A percentile compares a stretch with the other conserved stretches of the same genome.
Conservation (phyloP, 1,140 invertebrate genomes). For the Aphidius ervi region DNA sequence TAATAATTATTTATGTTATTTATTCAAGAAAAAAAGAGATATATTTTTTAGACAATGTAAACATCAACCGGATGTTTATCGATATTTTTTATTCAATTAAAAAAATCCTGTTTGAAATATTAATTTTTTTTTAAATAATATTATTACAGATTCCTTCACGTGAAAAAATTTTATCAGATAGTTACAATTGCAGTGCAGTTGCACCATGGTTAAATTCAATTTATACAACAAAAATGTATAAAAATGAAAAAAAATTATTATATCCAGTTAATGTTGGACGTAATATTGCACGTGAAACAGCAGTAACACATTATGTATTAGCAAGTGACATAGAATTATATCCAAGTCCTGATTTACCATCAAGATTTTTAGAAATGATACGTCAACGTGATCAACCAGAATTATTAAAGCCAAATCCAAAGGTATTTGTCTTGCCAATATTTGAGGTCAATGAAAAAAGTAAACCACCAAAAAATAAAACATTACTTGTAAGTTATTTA, state of each 20-base stretch:
- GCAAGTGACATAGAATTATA: constrained; percentile 86
- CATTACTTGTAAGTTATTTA: constrained; percentile 54
- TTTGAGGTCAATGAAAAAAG: constrained; percentile 76
- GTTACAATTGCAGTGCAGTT: constrained; percentile 66
- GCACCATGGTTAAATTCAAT: constrained; percentile 67
- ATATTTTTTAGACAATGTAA: too few relatives aligned
- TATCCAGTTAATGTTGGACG: constrained; percentile 87
- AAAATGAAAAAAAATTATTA: constrained; percentile 71
- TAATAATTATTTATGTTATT: not conserved
- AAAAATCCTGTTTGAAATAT: too few relatives aligned
- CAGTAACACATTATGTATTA: constrained; percentile 78
- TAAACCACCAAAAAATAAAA: constrained; percentile 70
- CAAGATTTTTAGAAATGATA: constrained; percentile 78
- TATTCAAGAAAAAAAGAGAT: not conserved
- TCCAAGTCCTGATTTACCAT: constrained; percentile 73
- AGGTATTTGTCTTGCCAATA: constrained; percentile 76
- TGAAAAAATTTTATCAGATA: constrained; percentile 54
- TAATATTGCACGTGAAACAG: constrained; percentile 77
- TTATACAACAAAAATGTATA: constrained; percentile 64
- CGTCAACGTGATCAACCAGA: constrained; percentile 63
- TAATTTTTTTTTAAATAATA: not conserved
- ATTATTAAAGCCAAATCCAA: constrained; percentile 63
- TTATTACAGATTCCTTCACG: constrained; percentile 63
- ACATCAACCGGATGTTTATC: too few relatives aligned
- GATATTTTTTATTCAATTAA: too few relatives aligned